Evolutionary conservation across 2,113 vertebrate species (phyloP).

Genomic region (Sisor rabdophorus): DNA sequence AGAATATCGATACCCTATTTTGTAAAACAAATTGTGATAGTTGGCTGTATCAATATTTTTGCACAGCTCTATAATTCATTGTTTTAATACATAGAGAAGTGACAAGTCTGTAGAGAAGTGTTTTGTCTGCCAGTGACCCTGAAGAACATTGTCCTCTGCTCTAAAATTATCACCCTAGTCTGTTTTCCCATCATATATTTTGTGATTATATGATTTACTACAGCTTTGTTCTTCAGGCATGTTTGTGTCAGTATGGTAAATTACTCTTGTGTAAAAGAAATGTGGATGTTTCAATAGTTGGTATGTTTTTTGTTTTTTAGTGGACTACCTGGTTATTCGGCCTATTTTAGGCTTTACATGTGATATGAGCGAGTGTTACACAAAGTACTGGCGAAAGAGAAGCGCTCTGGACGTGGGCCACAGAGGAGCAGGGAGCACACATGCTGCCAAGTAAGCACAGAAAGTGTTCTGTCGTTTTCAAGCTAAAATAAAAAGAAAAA

Average conservation of each 20-base stretch:
- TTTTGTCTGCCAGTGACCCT: not conserved
- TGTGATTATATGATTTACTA: not conserved
- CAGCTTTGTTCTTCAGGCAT: not conserved
- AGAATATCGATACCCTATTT: too few species aligned
- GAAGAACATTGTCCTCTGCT: not conserved
- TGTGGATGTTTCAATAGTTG: not conserved
- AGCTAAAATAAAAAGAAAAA: not conserved
- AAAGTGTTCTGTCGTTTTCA: not conserved
- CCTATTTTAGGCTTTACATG: slow-evolving; percentile 79
- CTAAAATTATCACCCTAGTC: not conserved
- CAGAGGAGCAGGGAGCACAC: slow-evolving; percentile 88
- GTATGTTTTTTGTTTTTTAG: slow-evolving; percentile 61
- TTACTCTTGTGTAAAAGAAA: not conserved
- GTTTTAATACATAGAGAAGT: not conserved
- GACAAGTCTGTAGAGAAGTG: too few species aligned
- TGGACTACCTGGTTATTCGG: slow-evolving; percentile 91
- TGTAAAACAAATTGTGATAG: too few species aligned
- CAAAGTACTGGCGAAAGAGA: slow-evolving; percentile 90
- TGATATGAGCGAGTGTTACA: slow-evolving; percentile 84
- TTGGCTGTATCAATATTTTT: too few species aligned
- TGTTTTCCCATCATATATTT: not conserved
- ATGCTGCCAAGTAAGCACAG: slow-evolving; percentile 74
- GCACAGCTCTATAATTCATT: too few species aligned
- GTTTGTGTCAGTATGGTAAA: slow-evolving; percentile 2
- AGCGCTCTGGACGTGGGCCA: slow-evolving; percentile 88